Evolutionary conservation across 2,888 invertebrate species (phyloP).

Genomic region (Caenorhabditis afra): DNA sequence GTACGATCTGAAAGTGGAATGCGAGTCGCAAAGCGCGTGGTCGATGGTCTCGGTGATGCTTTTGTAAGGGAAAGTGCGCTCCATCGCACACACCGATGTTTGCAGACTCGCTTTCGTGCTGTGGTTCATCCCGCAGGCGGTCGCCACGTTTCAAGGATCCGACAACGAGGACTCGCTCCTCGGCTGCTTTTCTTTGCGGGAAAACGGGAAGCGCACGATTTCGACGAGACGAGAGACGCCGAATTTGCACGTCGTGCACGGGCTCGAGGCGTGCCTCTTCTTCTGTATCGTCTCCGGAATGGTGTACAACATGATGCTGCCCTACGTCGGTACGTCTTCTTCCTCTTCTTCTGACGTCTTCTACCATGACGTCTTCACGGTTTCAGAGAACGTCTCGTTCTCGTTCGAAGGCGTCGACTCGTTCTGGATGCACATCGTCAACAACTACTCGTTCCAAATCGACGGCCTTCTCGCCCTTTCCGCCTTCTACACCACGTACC

Average conservation of each 20-base stretch:
- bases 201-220: slow-evolving; percentile 62
- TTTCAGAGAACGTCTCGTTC: slow-evolving; percentile 77
- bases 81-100: too few species aligned
- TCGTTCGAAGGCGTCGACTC: slow-evolving; percentile 71
- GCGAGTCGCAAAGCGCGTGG: slow-evolving; percentile 74
- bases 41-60: slow-evolving; percentile 67
- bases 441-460: slow-evolving; percentile 70
- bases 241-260: slow-evolving; percentile 66
- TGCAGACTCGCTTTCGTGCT: slow-evolving; percentile 23
- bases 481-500: slow-evolving; percentile 72
- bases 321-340: slow-evolving; percentile 75
- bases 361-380: too few species aligned
- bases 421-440: slow-evolving; percentile 71
- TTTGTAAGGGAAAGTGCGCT: slow-evolving; percentile 57
- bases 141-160: slow-evolving; percentile 32
- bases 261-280: slow-evolving; percentile 65
- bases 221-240: slow-evolving; percentile 61
- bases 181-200: slow-evolving; percentile 49
- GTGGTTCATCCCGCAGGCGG: slow-evolving; percentile 46
- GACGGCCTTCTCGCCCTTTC: slow-evolving; percentile 75
- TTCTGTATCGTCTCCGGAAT: slow-evolving; percentile 72
- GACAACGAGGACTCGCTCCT: slow-evolving; percentile 40
- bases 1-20: slow-evolving; percentile 71
- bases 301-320: slow-evolving; percentile 77
- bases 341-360: background rate